Percentiles rank a stretch among this genome's conserved stretches.
Conservation (phyloP, 2,113 vertebrate species). For the Carettochelys insculpta region DNA sequence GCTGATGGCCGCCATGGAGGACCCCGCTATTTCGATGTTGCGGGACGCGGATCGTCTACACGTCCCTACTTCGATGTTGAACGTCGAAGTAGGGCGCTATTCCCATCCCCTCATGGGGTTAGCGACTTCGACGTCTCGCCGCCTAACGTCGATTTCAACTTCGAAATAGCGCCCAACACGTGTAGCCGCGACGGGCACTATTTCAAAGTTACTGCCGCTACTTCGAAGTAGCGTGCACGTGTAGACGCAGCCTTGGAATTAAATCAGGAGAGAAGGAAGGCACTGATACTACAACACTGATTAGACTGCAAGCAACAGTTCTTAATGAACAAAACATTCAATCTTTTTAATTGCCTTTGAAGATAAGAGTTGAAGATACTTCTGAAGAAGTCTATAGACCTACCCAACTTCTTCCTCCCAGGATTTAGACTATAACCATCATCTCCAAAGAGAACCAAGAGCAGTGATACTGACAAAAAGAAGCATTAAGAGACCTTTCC, state of each 20-base stretch:
- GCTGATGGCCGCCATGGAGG: too few relatives aligned
- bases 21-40: too few relatives aligned
- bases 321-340: not conserved
- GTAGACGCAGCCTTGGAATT: constrained; percentile 26
- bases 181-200: too few relatives aligned
- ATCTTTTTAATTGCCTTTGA: not conserved
- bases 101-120: too few relatives aligned
- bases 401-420: not conserved
- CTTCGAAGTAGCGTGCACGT: too few relatives aligned
- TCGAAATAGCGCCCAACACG: too few relatives aligned
- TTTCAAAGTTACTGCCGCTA: too few relatives aligned
- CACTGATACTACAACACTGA: not conserved
- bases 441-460: not conserved
- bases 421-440: not conserved
- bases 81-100: too few relatives aligned
- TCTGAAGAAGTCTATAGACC: not conserved
- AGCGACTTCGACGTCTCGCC: too few relatives aligned
- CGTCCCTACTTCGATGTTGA: too few relatives aligned
- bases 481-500: not conserved
- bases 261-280: constrained; percentile 31
- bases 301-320: not conserved
- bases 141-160: too few relatives aligned
- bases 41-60: too few relatives aligned
- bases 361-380: not conserved
- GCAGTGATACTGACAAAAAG: not conserved